Base-by-base conservation (phyloP, 1,140 invertebrate species). In the Zaprionus africanus region DNA sequence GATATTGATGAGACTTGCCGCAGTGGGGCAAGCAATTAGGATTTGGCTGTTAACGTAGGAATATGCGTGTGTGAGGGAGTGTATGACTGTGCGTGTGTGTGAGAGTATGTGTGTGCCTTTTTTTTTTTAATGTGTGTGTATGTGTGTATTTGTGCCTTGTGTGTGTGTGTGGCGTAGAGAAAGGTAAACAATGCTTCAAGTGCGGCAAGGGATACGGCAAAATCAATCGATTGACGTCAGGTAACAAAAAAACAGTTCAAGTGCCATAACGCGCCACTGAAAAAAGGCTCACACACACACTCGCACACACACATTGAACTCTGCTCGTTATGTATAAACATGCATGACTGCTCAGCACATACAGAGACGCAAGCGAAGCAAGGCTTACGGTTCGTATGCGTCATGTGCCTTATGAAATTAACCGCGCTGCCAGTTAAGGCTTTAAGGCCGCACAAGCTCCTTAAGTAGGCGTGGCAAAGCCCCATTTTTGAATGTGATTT, bases 221-320 rank as follows among this genome's bases (percentile, higher is more conserved):
- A 88, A 81, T 85, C 85, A 90, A 88, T 88, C 85, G 85, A 88
- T 90, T 88, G 85, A 88, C 85, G 85, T 88, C 84, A 88, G 82
- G 67, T 61, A 72, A 76, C 69, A 78, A 72, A 78, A 72, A 77
- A 46, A 31, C 41, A 22, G 31, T 64, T 61, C 49, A 79, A 76
- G 74, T 72, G 78, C 59, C 57, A 62, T 43, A 68, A 56, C 57
- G 22, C 36, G 28, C 41, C 36, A 53, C 17, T 36, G 36, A 43
- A 70, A 60, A 59, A 65, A 51, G 49, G 56, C 28, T 17, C 28
- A 67, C 41, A 67, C 22, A 63, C 26, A 59, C 17, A 11, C 64
- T 41, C 19, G 49, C 51, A 62, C 38, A 62, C 31, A 62, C 26
- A 54, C 31, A 34, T 28, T 4, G n/a, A 41, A 56, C 34, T 9